Evolutionary conservation across 2,888 invertebrate genomes (phyloP), one percentile per base, ranked within the genome.

Genomic region (Sympetrum striolatum): DNA sequence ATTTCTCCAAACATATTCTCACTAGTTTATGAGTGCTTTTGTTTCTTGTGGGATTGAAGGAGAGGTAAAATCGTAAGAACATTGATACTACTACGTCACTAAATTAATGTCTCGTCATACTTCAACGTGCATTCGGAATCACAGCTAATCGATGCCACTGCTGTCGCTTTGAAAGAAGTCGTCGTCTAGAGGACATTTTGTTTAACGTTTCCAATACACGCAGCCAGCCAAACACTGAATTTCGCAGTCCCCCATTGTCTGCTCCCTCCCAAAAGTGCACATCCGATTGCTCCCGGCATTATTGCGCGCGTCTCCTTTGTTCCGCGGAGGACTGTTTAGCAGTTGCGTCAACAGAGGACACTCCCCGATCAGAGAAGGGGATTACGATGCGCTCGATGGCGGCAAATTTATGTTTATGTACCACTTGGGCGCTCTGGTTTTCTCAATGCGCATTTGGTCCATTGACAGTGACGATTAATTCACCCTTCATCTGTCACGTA

Each of bases 401-500:
- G 86, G 86, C 60, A 37, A 60, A 86, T 86, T 86, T 86, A 58
- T 86, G 60, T 86, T 86, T 64, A 86, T 86, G 86, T 48, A 39
- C 60, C 86, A 86, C 86, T 86, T 37, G 60, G 39, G 10, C 31
- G 35, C 15, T 35, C 86, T 37, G 86, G 86, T 86, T 86, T 35
- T 86, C 82, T 82, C 82, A 53, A 58, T 35, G 22, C 60, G 86
- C 35, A 35, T 60, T 53, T 60, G 58, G 25, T 86, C 86, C 86
- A 58, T 86, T 86, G 37, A 86, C 82, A 53, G 86, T 60, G 58
- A 31, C 86, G 86, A 86, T 86, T 86, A 86, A 86, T 86, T 86
- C 37, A 58, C 60, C 86, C 86, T 18, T 82, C 81, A 82, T 82
- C 81, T 82, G 81, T 22, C 86, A 86, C 60, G 60, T 60, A 86